Conservation (phyloP, 2,113 vertebrate species). For the Gorsachius goisagi region DNA sequence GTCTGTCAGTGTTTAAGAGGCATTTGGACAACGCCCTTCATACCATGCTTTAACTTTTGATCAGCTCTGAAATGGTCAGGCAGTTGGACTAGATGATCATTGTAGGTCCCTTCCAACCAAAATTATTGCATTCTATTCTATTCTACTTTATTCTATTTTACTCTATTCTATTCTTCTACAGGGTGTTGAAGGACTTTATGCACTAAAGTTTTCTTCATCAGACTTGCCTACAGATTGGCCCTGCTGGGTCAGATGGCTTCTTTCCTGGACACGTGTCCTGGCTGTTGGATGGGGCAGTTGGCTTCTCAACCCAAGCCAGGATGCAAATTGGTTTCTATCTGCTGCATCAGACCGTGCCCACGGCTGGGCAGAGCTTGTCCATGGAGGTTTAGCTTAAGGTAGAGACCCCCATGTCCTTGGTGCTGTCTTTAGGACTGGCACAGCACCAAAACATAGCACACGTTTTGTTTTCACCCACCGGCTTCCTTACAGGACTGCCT, state of each 20-base stretch:
- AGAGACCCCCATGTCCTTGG: fast-evolving
- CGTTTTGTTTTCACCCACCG: background rate
- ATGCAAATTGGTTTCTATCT: background rate
- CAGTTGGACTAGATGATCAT: background rate
- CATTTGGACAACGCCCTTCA: background rate
- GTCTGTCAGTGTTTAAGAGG: background rate
- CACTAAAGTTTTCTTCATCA: background rate
- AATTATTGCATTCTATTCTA: background rate
- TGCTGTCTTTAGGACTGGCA: background rate
- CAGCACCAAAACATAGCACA: fast-evolving
- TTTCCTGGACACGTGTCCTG: background rate
- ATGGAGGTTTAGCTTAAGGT: fast-evolving
- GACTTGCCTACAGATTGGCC: background rate
- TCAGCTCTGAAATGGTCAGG: background rate
- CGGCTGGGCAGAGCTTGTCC: background rate
- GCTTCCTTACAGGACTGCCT: background rate
- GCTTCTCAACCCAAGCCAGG: fast-evolving
- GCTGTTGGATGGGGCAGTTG: fast-evolving
- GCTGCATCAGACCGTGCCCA: background rate
- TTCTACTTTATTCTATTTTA: too few relatives aligned
- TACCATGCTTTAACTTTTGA: background rate
- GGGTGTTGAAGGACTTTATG: background rate
- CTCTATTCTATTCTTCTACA: background rate
- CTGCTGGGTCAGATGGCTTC: background rate
- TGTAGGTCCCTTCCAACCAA: background rate